Percentiles rank a stretch among this genome's conserved stretches.
Conservation (phyloP, 2,888 invertebrate species). For the Himalopsyche japonica region DNA sequence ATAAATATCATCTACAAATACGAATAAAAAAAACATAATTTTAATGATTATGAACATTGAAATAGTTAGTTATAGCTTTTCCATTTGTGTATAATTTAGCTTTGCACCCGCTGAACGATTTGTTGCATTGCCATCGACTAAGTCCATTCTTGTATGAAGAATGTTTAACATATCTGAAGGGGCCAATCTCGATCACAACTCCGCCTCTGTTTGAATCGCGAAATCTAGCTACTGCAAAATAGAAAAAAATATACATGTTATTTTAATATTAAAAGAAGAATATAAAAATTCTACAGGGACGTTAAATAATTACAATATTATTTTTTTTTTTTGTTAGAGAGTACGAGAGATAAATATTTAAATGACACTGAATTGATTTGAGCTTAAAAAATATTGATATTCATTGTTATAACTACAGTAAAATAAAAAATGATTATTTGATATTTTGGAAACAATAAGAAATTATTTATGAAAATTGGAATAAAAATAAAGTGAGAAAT, state of each 20-base stretch:
- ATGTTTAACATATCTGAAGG: slow-evolving; percentile 26
- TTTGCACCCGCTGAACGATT: slow-evolving; percentile 19
- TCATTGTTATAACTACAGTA: too few species aligned
- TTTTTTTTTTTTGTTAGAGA: too few species aligned
- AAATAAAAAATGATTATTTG: too few species aligned
- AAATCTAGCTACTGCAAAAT: not conserved
- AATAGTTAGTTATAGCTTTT: not conserved
- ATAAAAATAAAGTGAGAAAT: too few species aligned
- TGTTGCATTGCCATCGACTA: slow-evolving; percentile 32
- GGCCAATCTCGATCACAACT: slow-evolving; percentile 23
- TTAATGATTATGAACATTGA: slow-evolving; percentile 4
- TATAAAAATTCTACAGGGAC: too few species aligned
- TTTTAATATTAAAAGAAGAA: not conserved
- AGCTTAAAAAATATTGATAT: too few species aligned
- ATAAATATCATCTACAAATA: not conserved
- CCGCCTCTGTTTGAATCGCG: slow-evolving; percentile 7
- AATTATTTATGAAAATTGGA: too few species aligned
- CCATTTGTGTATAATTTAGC: slow-evolving; percentile 26
- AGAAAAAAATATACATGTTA: not conserved
- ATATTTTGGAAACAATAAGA: too few species aligned
- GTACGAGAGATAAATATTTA: too few species aligned
- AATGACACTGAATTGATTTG: too few species aligned
- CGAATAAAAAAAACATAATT: not conserved
- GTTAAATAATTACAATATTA: too few species aligned
- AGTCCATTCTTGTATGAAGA: slow-evolving; percentile 19